These are phyloP conservation scores for Shinisaurus crocodilurus DNA, from an alignment of 2,113 vertebrate species.

Conservation along the genomic window DNA sequence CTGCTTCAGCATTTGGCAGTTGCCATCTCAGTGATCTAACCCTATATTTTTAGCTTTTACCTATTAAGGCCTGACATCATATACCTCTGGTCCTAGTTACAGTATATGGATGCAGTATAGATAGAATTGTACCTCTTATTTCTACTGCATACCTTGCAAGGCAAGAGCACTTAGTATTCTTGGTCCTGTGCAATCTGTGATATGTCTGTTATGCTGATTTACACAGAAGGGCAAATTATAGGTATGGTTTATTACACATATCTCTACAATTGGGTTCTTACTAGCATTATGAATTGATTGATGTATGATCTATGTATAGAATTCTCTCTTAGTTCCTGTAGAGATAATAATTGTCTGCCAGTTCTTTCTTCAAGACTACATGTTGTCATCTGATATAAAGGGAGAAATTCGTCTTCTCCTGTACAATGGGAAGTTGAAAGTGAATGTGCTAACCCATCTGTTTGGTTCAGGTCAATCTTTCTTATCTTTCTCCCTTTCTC, in stretches of 20 bases:
- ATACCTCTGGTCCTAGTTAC: neutral
- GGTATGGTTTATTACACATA: slow-evolving; percentile 12
- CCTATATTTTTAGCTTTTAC: neutral
- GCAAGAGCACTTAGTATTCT: neutral
- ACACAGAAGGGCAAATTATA: slow-evolving; percentile 25
- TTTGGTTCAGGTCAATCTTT: slow-evolving; percentile 9
- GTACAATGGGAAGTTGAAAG: slow-evolving; percentile 14
- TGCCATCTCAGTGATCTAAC: neutral
- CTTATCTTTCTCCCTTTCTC: slow-evolving; percentile 2
- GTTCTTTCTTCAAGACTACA: slow-evolving; percentile 35
- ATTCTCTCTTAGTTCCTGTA: slow-evolving; percentile 24
- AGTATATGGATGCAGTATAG: neutral
- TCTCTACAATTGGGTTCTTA: slow-evolving; percentile 24
- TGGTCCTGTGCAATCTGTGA: neutral
- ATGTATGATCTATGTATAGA: slow-evolving; percentile 36
- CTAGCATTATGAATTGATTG: slow-evolving; percentile 37
- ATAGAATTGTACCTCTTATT: neutral
- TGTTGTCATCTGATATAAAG: slow-evolving; percentile 15
- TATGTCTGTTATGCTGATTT: slow-evolving; percentile 29
- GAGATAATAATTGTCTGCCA: slow-evolving; percentile 33
- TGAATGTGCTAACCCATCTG: neutral
- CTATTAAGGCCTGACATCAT: neutral
- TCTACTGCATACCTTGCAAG: neutral
- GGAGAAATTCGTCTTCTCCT: slow-evolving; percentile 18
- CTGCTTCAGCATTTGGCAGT: neutral